Evolutionary conservation across 2,113 vertebrate genomes (phyloP).

Genomic region (Crypturellus undulatus): DNA sequence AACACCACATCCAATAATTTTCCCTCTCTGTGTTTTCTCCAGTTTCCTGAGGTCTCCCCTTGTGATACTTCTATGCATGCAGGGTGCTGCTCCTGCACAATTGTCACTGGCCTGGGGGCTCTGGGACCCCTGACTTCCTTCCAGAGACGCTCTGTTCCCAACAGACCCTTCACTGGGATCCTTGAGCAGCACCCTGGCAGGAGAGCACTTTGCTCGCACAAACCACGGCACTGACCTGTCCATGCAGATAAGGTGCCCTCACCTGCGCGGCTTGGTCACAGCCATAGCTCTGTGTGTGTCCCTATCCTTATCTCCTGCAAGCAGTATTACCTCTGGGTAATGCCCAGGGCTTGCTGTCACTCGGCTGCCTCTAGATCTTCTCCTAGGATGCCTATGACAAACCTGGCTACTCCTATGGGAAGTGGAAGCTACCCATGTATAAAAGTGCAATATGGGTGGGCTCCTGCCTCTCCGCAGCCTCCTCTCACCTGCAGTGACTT

Average conservation of each 20-base stretch:
- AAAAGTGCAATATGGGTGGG: not conserved
- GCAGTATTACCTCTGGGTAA: not conserved
- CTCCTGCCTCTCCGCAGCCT: not conserved
- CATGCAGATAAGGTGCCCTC: too few relatives aligned
- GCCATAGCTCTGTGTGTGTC: too few relatives aligned
- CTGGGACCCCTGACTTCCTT: not conserved
- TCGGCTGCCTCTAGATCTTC: not conserved
- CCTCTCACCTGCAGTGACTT: fast-evolving
- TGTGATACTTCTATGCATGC: not conserved
- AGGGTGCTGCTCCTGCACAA: not conserved
- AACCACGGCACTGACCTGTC: too few relatives aligned
- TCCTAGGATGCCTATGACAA: not conserved
- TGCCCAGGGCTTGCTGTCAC: not conserved
- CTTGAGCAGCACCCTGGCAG: not conserved
- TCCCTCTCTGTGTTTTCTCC: not conserved
- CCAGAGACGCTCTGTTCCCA: not conserved
- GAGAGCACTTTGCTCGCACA: not conserved
- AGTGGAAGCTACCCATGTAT: not conserved
- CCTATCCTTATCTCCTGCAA: not conserved
- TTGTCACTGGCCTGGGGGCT: fast-evolving
- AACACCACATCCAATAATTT: not conserved
- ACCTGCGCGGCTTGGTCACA: too few relatives aligned
- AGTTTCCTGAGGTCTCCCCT: not conserved
- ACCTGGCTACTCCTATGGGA: not conserved
- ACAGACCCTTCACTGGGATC: fast-evolving